Base-by-base conservation (phyloP, 2,888 invertebrate genomes). In the Habrosyne pyritoides region DNA sequence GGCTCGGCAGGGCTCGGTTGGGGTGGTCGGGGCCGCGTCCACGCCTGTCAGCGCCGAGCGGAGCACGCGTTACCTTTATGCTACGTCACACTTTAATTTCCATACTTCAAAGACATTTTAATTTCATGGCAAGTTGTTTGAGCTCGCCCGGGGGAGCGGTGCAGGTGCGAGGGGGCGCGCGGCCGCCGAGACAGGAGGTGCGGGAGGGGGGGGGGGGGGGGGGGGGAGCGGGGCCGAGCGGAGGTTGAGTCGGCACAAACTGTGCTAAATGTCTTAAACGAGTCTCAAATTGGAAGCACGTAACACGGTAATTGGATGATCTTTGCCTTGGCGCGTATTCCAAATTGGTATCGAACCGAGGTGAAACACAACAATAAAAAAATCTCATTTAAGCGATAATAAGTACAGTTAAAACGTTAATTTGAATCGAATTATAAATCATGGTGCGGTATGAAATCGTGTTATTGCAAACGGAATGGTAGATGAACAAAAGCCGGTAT, bases 41-140 rank as follows among this genome's bases (percentile, higher is more conserved):
- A 22, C 22, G 36, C n/a, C 10, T 30, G 50, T 36, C 36, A 51
- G 21, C 26, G 33, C 18, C 51, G 49, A 50, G 47, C 52, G 49
- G 30, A 24, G 52, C 46, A 46, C 52, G 52, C 52, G 33, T n/a
- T 33, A 33, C 33, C 56, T 48, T 59, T 57, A 60, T 66, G 66
- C 63, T 51, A 60, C 65, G 68, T 70, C 69, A 69, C 64, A 64
- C 63, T 67, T 68, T 63, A 60, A 72, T 72, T 72, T 71, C 59
- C 69, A 67, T 71, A 71, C 64, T 68, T 64, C 65, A 70, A 69
- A 71, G 68, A 68, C 63, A 65, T 60, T 71, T 69, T 70, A 73
- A 73, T 75, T 75, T 73, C 72, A 71, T 67, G 74, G 67, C 63
- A 59, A 56, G 65, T 67, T 59, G 67, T 55, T 57, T 53, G 61